Conservation (phyloP, 92 coral and sea anemone species). For the Porites evermanni region DNA sequence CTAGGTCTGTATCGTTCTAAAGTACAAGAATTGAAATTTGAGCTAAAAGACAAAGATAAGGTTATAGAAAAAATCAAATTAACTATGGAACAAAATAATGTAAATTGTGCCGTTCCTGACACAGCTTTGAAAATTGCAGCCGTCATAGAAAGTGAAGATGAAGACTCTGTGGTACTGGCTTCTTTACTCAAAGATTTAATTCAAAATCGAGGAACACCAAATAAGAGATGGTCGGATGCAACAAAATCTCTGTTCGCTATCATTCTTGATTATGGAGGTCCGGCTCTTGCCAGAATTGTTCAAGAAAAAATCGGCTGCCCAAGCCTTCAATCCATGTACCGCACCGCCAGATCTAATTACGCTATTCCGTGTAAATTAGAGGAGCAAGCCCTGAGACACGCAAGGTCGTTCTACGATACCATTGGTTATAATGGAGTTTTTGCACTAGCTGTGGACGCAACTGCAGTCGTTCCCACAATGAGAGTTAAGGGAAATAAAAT, state of each 20-base stretch:
- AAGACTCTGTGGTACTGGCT: slow-evolving; percentile 15
- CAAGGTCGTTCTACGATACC: background rate
- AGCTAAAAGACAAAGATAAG: slow-evolving; percentile 18
- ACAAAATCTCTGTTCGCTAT: slow-evolving; percentile 50
- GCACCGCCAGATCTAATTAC: background rate
- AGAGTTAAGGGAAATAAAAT: background rate
- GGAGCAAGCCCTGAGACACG: background rate
- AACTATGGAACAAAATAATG: slow-evolving; percentile 11
- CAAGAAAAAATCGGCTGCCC: background rate
- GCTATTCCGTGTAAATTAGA: background rate
- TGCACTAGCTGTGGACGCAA: background rate
- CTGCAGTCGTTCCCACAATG: background rate
- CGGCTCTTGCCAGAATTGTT: background rate
- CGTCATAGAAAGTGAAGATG: slow-evolving; percentile 18
- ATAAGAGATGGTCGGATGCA: slow-evolving; percentile 30
- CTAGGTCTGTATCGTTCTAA: slow-evolving; percentile 22
- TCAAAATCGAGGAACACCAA: slow-evolving; percentile 39
- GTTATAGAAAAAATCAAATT: slow-evolving; percentile 2
- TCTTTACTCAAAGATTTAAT: slow-evolving; percentile 15
- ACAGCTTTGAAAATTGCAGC: slow-evolving; percentile 35
- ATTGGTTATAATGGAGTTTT: background rate
- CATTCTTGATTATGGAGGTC: background rate
- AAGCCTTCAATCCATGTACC: background rate
- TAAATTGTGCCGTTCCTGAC: slow-evolving; percentile 11
- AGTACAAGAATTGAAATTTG: slow-evolving; percentile 14